Base-by-base conservation (phyloP, 2,888 invertebrate species). In the Agrochola lychnidis region DNA sequence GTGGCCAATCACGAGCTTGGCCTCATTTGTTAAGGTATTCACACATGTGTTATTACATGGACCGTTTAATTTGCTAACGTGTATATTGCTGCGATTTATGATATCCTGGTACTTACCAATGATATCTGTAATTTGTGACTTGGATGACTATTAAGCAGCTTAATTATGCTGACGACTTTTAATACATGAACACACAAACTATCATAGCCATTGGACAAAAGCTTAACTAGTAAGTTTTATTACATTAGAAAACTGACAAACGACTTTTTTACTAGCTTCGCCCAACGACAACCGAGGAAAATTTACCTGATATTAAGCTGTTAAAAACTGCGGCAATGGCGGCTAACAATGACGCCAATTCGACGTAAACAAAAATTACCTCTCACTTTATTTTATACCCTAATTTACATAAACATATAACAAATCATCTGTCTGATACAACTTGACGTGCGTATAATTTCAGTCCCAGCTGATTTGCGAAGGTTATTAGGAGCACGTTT, bases 391-490 rank as follows among this genome's bases (percentile, higher is more conserved):
- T 62, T 57, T 56, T 40, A 48, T 59, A 64, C 61, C 77, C 70
- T 76, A 72, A 79, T 84, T 76, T 69, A 76, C 72, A 85, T 61
- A 75, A 69, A 79, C 72, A 83, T 59, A 79, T 87, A 85, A 88
- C 90, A 81, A 90, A 90, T 90, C 90, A 90, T 88, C 87, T 86
- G 85, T 82, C 87, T 82, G 86, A 89, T 89, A 88, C 67, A 84
- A 86, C 90, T 87, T 92, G 93, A 91, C 91, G 87, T 85, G 89
- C 89, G 90, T 90, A 89, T 89, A 87, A 86, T 90, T 92, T 89
- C 87, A 86, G 86, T 87, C 86, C 85, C 86, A 88, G 83, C 83
- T 88, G 87, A 91, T 91, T 90, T 81, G 79, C 80, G 92, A 93
- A 93, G 93, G 93, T 85, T 92, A 76, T 85, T 83, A 76, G 72